Evolutionary conservation across 2,888 invertebrate genomes (phyloP), one percentile per base, ranked within the genome.

Genomic region (Epistrophe grossulariae): DNA sequence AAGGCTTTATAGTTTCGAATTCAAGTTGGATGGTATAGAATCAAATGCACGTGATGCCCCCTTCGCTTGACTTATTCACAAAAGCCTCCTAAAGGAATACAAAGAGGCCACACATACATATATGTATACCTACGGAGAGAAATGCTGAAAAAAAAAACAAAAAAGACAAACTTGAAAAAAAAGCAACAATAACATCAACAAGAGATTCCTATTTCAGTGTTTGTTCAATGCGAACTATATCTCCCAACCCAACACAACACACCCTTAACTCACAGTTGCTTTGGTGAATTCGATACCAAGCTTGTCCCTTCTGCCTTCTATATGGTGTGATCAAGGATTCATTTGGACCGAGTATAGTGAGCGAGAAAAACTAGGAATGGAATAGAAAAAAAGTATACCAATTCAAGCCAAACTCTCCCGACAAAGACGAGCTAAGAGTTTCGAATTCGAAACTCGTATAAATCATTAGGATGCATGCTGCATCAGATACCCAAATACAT

Each of bases 341-440:
- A 81, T 84, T 81, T 81, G 82, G 50, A 64, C 48, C 38, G 35
- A 31, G 31, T 4, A 28, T 28, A 31, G 31, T 31, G 31, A 31
- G 31, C 7, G 31, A 35, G 35, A 35, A 35, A 35, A 35, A 7
- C 35, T 9, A 9, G 35, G 2, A 2, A 24, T 24, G 24, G 24
- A 35, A 59, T 28, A 57, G 45, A 48, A 28, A 38, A 57, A 84
- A 70, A 81, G 48, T 68, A 24, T 24, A 78, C 74, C 82, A 81
- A 78, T 82, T 74, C 70, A 64, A 82, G 62, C 73, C 78, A 85
- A 62, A 85, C 78, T 78, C 78, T 78, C 62, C 70, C 77, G 81
- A 85, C 85, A 85, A 85, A 82, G 82, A 78, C 81, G 82, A 85
- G 78, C 78, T 74, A 81, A 81, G 85, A 81, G 85, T 78, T 85